A percentile compares a stretch with the other conserved stretches of the same genome.
Conservation (phyloP, 2,797 vertebrate genomes). For the Amphiprion clarkii region DNA sequence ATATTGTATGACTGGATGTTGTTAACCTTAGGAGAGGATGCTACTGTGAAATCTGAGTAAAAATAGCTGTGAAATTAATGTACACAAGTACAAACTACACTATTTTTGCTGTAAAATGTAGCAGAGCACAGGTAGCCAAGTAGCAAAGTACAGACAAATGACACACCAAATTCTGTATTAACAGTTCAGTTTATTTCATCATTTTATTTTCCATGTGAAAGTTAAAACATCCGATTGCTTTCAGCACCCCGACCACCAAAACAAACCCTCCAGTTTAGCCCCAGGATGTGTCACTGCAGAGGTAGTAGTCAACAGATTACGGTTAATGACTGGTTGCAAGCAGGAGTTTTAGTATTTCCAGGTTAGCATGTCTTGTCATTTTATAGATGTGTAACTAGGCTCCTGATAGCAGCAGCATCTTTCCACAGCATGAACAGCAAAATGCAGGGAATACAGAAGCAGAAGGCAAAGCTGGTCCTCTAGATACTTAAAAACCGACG, state of each 20-base stretch:
- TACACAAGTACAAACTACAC: too few relatives aligned
- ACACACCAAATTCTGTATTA: neutral
- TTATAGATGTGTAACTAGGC: neutral
- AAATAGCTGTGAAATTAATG: too few relatives aligned
- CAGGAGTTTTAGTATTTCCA: slow-evolving; percentile 14
- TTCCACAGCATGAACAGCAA: slow-evolving; percentile 19
- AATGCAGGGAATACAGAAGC: slow-evolving; percentile 4
- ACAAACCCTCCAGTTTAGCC: too few relatives aligned
- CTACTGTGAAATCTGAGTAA: too few relatives aligned
- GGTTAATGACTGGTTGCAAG: slow-evolving; percentile 21
- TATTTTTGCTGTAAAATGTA: too few relatives aligned
- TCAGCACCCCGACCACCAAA: neutral
- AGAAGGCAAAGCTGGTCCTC: slow-evolving; percentile 46
- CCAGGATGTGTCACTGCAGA: slow-evolving; percentile 26
- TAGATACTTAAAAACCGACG: neutral
- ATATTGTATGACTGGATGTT: neutral
- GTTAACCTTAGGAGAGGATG: too few relatives aligned
- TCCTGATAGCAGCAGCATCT: slow-evolving; percentile 8
- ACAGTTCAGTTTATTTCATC: neutral
- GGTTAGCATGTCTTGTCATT: slow-evolving; percentile 14
- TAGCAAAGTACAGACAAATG: too few relatives aligned
- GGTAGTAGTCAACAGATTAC: slow-evolving; percentile 44
- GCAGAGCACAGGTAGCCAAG: too few relatives aligned
- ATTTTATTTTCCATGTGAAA: neutral
- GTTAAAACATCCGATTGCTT: neutral